Conservation (phyloP, 2,113 vertebrate species). For the Scalopus aquaticus region DNA sequence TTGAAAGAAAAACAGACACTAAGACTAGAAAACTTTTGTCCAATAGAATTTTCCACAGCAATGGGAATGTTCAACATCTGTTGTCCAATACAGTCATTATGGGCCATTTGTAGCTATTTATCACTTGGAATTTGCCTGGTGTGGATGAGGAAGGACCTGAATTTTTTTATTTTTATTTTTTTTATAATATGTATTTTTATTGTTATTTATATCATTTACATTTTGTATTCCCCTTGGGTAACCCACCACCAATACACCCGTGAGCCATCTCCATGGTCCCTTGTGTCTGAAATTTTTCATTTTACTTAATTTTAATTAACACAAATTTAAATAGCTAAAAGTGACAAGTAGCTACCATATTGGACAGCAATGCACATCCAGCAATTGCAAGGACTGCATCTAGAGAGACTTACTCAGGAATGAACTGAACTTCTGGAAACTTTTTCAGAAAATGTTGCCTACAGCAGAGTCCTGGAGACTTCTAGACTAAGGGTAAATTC, state of each 20-base stretch:
- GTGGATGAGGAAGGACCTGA: neutral
- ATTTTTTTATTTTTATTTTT: neutral
- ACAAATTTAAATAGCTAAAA: neutral
- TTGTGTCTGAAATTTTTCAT: neutral
- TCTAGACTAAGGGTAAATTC: neutral
- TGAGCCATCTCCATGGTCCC: too few species aligned
- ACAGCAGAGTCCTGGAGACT: neutral
- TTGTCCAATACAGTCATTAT: neutral
- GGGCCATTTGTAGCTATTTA: neutral
- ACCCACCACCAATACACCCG: too few species aligned
- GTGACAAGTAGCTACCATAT: neutral
- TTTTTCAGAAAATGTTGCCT: neutral
- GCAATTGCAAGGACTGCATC: neutral
- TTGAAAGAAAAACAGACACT: neutral
- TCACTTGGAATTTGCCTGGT: neutral
- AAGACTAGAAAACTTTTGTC: neutral
- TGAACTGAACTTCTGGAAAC: neutral
- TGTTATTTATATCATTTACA: too few species aligned
- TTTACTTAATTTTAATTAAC: neutral
- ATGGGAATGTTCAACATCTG: neutral
- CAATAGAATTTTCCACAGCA: neutral
- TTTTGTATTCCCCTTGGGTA: too few species aligned
- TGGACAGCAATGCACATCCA: neutral
- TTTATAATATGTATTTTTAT: too few species aligned
- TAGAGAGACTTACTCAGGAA: neutral